Evolutionary conservation across 2,113 vertebrate species (phyloP), one percentile per base, ranked within the genome.

Genomic region (Tursiops truncatus): DNA sequence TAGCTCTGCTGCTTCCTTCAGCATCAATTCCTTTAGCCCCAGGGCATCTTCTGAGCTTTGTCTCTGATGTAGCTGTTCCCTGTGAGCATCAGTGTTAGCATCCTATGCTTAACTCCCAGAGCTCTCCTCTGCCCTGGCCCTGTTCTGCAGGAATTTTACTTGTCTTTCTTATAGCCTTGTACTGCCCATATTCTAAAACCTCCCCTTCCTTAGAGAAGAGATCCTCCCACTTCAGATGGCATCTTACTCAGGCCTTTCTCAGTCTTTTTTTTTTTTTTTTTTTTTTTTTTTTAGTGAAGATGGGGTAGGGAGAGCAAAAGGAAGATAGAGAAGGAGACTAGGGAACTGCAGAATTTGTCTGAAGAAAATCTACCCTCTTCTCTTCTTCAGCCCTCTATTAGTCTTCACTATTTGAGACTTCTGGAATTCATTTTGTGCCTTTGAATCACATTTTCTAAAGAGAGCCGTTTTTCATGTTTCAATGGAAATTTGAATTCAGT

Each of bases 391-490:
- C 6, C 18, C 10, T 33, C 15, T 56, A 8, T 44, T 38, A 70
- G 7, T 79, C n/a, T 81, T 94, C 6, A 17, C 36, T 65, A 41
- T 79, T 85, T 26, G 47, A 83, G 21, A 76, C 0, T 74, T 97
- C 58, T 67, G n/a, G 6, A 50, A 73, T 31, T 93, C 7, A 41
- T 89, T 95, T 82, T 89, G 23, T 44, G 53, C 26, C 58, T 68
- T 87, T 94, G 21, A 31, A 50, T 76, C 68, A 84, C 44, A 92
- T 41, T 89, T 96, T 97, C 73, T 89, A 89, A 87, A 44, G 17
- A 50, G 79, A 38, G 2, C 60, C 47, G 6, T 8, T 31, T 47
- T 81, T 41, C 9, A 23, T 74, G n/a, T 86, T 95, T 89, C 80
- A 47, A 11, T 0, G 58, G 62, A 84, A 85, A 73, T 70, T 38